phyloP scores from a whole-genome alignment of 1,140 invertebrate species.

The Magallana ariakensis region DNA sequence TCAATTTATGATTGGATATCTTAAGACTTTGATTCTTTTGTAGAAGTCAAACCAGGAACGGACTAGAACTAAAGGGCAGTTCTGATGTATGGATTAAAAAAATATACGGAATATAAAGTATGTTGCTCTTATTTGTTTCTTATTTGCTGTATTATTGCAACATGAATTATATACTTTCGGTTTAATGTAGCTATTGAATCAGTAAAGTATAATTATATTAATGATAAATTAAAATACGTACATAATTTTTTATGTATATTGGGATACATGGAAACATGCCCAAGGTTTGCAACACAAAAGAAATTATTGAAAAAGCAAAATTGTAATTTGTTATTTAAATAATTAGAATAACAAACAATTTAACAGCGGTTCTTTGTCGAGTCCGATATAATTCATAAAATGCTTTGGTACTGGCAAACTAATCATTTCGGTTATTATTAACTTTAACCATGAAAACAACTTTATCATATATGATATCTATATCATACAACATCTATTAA shows the following conservation, averaged over 20 bases:
- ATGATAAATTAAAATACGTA: neutral
- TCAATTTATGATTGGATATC: slow-evolving; percentile 23
- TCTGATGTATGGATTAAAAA: neutral
- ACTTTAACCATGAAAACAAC: no score
- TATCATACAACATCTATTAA: no score
- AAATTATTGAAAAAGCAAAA: no score
- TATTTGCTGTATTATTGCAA: neutral
- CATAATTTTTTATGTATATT: neutral
- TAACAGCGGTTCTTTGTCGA: no score
- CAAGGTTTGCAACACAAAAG: no score
- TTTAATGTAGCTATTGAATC: neutral
- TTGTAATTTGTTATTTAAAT: no score
- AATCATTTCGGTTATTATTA: no score
- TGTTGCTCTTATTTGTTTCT: neutral
- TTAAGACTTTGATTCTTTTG: slow-evolving; percentile 12
- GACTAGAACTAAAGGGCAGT: neutral
- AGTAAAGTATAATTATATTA: neutral
- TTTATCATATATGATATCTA: no score
- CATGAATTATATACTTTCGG: neutral
- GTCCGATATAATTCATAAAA: no score
- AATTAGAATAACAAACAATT: no score
- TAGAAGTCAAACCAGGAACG: neutral
- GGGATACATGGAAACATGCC: neutral
- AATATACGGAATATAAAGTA: neutral
- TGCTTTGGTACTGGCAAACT: no score